phyloP scores from a whole-genome alignment of 2,797 vertebrate species.

The Sebastes diploproa region DNA sequence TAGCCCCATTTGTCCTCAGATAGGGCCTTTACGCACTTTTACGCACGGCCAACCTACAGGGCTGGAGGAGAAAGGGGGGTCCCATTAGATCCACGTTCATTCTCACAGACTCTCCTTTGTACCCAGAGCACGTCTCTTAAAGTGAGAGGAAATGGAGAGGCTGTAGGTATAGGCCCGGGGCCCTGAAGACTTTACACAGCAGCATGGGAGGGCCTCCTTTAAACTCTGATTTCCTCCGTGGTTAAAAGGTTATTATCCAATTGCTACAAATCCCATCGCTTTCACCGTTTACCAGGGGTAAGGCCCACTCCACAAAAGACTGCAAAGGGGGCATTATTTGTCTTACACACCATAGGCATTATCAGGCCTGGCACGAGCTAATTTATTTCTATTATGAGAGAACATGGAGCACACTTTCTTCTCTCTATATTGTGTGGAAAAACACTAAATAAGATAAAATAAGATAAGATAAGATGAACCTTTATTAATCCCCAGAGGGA shows the following conservation, averaged over 20 bases:
- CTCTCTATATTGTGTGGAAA: background rate
- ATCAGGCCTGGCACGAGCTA: background rate
- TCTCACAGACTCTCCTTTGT: conserved; percentile 47
- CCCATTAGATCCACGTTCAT: conserved; percentile 41
- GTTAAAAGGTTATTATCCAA: conserved; percentile 69
- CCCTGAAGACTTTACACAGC: conserved; percentile 54
- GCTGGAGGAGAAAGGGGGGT: conserved; percentile 12
- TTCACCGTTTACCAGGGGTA: conserved; percentile 43
- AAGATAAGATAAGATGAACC: no score
- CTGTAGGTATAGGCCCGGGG: conserved; percentile 61
- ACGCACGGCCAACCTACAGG: conserved; percentile 46
- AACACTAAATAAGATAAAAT: background rate
- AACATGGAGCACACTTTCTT: background rate
- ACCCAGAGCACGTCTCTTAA: conserved; percentile 65
- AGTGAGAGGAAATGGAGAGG: conserved; percentile 62
- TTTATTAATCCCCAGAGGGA: no score
- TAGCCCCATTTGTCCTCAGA: background rate
- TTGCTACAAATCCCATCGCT: conserved; percentile 53
- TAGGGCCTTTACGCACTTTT: conserved; percentile 34
- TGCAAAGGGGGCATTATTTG: conserved; percentile 36
- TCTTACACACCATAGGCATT: conserved; percentile 21
- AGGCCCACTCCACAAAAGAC: conserved; percentile 46
- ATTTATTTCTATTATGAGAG: conserved; percentile 4
- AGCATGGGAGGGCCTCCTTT: conserved; percentile 60
- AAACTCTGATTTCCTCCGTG: conserved; percentile 73